Base-by-base conservation (phyloP, 2,888 invertebrate species). In the Merodon equestris region DNA sequence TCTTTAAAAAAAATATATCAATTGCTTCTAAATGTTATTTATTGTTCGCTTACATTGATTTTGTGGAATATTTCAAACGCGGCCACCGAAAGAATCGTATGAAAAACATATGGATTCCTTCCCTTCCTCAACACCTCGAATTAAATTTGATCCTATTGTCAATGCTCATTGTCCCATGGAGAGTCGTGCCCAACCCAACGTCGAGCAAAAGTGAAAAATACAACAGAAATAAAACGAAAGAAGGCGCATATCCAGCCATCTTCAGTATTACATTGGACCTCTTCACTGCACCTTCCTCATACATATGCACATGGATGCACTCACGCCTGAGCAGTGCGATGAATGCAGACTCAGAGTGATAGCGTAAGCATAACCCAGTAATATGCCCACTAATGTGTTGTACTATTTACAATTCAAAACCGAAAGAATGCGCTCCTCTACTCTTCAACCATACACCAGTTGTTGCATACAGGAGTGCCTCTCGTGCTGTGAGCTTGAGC, bases 361-460 rank as follows among this genome's bases (percentile, higher is more conserved):
- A 17, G 18, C 14, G 1, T 44, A 36, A 44, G 7, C 58, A 40
- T 4, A 67, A 44, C 45, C 54, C 51, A 58, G 57, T 72, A 57
- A 66, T 53, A 51, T n/a, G 27, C 45, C 54, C 51, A 58, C 64
- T 72, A 57, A 66, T 53, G 57, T n/a, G 27, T 27, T 40, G 51
- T 50, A 47, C 51, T 40, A 66, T 53, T 72, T 53, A 72, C 64
- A 72, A 72, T 72, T 66, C 45, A 64, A 58, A 72, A 64, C 19
- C 15, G 36, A 27, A 58, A 45, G 53, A 64, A 72, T 63, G 63
- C 17, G 47, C 53, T 10, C 2, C 15, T 1, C 9, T 19, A 40
- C 18, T 34, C 48, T 45, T 13, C 42, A 48, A 9, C 48, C 47
- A 61, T 7, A 27, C 27, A 27, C 27, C 19, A 44, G 44, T 42